Base-by-base conservation (phyloP, 2,797 vertebrate species). In the Labeo calbasu region DNA sequence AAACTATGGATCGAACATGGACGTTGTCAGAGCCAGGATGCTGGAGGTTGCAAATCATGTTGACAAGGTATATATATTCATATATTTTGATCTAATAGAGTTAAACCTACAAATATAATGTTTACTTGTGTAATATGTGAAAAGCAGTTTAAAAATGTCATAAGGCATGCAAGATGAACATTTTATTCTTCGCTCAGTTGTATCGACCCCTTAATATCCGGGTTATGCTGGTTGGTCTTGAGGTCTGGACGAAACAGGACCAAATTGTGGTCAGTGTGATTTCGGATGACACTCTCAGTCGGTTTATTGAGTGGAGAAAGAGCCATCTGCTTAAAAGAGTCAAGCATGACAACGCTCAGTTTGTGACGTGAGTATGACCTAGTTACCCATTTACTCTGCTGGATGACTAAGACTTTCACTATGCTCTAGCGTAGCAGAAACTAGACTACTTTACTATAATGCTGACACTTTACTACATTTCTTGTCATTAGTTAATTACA, bases 201-300 rank as follows among this genome's bases (percentile, higher is more conserved):
- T 99, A 98, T 84, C 95, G 94, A 50, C 82, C 93, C 0, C 91
- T 98, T 12, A 94, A 90, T 84, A 94, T 97, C 79, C 94, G 95
- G 0, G 89, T 99, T 65, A 89, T 96, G 66, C 90, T 99, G 88
- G 96, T 98, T 3, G 97, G 97, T 43, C 84, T 99, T 89, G 97
- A 99, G 89, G 92, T 98, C 1, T 99, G 98, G 98, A 94, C 75
- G 0, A 0, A 87, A 48, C 4, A 2, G n/a, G 95, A 99, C 92
- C 85, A 91, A 61, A 94, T 97, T 1, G 0, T 66, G 0, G 89
- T 98, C 21, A 94, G 94, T 86, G 0, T 57, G 0, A 59, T 93
- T 6, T 89, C 96, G 0, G 92, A 96, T n/a, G 77, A 17, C 0
- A 95, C 96, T 0, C 93, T 99, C 84, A 94, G 96, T 21, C 93